A percentile compares a stretch with the other conserved stretches of the same genome.
Evolutionary conservation across 1,140 invertebrate genomes (phyloP).

Genomic region (Polyergus mexicanus): DNA sequence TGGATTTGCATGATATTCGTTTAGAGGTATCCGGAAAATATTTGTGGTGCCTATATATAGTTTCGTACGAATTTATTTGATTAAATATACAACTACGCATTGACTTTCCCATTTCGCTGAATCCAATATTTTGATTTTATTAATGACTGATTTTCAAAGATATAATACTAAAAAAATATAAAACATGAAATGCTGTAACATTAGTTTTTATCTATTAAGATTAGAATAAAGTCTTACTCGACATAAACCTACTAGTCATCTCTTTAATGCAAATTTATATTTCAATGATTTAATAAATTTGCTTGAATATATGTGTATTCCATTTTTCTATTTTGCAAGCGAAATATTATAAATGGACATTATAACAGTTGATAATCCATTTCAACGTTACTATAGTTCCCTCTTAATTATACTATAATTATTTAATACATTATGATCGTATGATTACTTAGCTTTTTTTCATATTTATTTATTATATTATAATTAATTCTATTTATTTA

Average conservation of each 20-base stretch:
- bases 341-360: slow-evolving; percentile 2
- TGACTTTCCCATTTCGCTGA: not conserved
- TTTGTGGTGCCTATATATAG: not conserved
- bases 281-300: not conserved
- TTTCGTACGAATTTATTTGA: not conserved
- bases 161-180: not conserved
- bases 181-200: not conserved
- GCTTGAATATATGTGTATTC: not conserved
- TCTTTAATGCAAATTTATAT: not conserved
- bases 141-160: not conserved
- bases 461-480: slow-evolving; percentile 4
- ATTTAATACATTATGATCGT: slow-evolving; percentile 3
- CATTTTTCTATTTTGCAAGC: not conserved
- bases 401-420: slow-evolving; percentile 20
- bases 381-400: not conserved
- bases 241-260: not conserved
- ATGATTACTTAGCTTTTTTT: not conserved
- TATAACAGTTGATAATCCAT: not conserved
- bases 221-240: not conserved
- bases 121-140: not conserved
- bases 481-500: no score
- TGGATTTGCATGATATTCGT: slow-evolving; percentile 9
- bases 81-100: slow-evolving; percentile 1
- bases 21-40: not conserved
- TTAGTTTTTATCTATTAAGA: not conserved